Evolutionary conservation across 2,888 invertebrate species (phyloP).

Genomic region (Lepidonotus clava): DNA sequence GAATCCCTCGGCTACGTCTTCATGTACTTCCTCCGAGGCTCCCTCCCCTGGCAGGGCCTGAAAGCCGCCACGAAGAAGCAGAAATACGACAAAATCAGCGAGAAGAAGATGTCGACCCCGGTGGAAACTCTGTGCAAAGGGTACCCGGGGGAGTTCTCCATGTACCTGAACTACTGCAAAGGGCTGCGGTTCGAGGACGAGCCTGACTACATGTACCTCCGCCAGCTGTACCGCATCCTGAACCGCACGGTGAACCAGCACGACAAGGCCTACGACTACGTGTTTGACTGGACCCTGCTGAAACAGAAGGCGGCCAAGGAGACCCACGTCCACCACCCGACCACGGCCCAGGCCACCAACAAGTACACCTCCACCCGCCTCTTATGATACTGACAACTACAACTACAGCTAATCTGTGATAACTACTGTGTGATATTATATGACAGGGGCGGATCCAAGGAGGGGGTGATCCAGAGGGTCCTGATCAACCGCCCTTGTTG

Average conservation of each 20-base stretch:
- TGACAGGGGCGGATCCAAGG: no score
- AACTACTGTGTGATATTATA: no score
- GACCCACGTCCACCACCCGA: neutral
- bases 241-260: slow-evolving; percentile 57
- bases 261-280: slow-evolving; percentile 56
- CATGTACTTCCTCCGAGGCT: slow-evolving; percentile 97
- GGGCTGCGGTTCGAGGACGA: slow-evolving; percentile 59
- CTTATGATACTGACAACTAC: no score
- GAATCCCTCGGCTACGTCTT: slow-evolving; percentile 99
- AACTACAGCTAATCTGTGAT: no score
- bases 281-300: slow-evolving; percentile 60
- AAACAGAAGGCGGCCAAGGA: slow-evolving; percentile 58
- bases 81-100: slow-evolving; percentile 99
- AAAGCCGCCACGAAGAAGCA: slow-evolving; percentile 97
- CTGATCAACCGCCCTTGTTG: no score
- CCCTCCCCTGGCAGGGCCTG: slow-evolving; percentile 96
- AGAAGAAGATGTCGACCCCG: slow-evolving; percentile 99
- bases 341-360: slow-evolving; percentile 18
- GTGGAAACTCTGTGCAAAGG: slow-evolving; percentile 96
- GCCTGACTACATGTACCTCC: slow-evolving; percentile 58
- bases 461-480: no score
- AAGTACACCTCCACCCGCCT: slow-evolving; percentile 37
- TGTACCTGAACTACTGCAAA: slow-evolving; percentile 60
- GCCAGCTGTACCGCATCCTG: slow-evolving; percentile 57
- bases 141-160: slow-evolving; percentile 59